Base-by-base conservation (phyloP, 2,797 vertebrate genomes). In the Enteromius radiatus region DNA sequence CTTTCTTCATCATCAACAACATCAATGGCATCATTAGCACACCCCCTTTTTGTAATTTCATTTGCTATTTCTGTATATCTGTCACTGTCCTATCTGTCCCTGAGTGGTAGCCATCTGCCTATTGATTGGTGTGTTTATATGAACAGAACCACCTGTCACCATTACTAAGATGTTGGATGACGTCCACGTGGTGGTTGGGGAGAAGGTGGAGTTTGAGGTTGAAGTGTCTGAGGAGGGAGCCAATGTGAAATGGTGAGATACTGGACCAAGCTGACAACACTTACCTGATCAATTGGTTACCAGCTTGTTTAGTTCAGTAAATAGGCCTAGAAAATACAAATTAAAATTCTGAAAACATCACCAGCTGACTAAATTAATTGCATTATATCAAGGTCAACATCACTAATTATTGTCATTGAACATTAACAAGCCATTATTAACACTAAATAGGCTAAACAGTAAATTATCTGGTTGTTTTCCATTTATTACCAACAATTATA, bases 211-310 rank as follows among this genome's bases (percentile, higher is more conserved):
- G 89, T 94, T 98, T 80, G 92, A 93, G 76, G 95, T 96, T 21
- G 97, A 98, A 69, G 97, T 98, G 74, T 98, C 97, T 0, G 97
- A 97, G 78, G 97, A 98, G 26, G 96, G 96, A 8, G 97, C 96
- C 10, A 94, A 90, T 15, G 95, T 97, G 84, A 96, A 94, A 92
- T 98, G 97, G 97, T 97, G 67, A 89, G 87, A 21, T 15, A 33
- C 49, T 23, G 26, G 5, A 36, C 52, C 33, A 36, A 45, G 6
- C 28, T 38, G 23, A 5, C 3, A 21, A 52, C 33, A 28, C 64
- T 41, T 6, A 21, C 5, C n/a, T 68, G 47, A 9, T 26, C n/a
- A 74, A 2, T 11, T 65, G 23, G 23, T 23, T 19, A 74, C n/a
- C 19, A 9, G 21, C 9, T 64, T 8, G n/a, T 49, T 76, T 45